phyloP scores from a whole-genome alignment of 2,113 vertebrate species.

The Oryzias woworae region DNA sequence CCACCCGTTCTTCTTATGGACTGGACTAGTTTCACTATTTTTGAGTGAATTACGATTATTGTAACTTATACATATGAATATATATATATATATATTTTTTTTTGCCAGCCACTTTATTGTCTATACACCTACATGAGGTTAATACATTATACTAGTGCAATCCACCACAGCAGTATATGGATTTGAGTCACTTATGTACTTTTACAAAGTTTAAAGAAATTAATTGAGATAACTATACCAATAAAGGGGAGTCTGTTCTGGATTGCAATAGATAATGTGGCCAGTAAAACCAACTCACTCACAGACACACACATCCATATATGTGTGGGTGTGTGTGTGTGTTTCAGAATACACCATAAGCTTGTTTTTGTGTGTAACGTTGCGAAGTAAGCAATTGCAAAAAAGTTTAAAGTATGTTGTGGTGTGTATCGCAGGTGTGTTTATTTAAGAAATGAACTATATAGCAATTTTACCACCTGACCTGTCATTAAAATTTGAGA shows the following conservation, averaged over 20 bases:
- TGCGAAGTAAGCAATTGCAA: slow-evolving; percentile 83
- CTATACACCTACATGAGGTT: too few species aligned
- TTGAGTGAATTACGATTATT: slow-evolving; percentile 68
- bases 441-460: slow-evolving; percentile 96
- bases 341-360: slow-evolving; percentile 70
- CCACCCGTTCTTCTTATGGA: slow-evolving; percentile 32
- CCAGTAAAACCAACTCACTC: slow-evolving; percentile 32
- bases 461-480: slow-evolving; percentile 86
- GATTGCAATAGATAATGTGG: too few species aligned
- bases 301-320: background rate
- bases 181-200: too few species aligned
- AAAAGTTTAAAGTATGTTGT: slow-evolving; percentile 88
- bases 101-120: slow-evolving; percentile 17
- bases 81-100: slow-evolving; percentile 67
- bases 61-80: slow-evolving; percentile 68
- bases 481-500: slow-evolving; percentile 80
- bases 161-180: too few species aligned
- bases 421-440: slow-evolving; percentile 93
- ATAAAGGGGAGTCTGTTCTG: too few species aligned
- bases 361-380: slow-evolving; percentile 86
- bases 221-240: too few species aligned
- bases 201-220: too few species aligned
- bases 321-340: slow-evolving; percentile 45
- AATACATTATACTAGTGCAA: too few species aligned
- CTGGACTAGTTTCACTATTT: slow-evolving; percentile 63